Percentiles rank a stretch among this genome's conserved stretches.
phyloP scores from a whole-genome alignment of 2,888 invertebrate genomes.

The Andrena marginata region DNA sequence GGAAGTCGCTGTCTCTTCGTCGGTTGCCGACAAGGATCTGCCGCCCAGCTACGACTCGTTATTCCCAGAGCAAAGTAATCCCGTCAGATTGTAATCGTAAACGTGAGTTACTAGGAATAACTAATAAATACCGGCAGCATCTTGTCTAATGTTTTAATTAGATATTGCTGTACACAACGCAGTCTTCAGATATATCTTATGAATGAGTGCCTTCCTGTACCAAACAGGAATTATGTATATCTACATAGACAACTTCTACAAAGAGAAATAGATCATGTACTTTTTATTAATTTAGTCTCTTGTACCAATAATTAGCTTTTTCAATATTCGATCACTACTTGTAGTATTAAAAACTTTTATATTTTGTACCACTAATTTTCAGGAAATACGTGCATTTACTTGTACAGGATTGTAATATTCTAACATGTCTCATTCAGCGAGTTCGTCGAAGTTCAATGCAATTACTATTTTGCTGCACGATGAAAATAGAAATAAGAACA shows the following conservation, averaged over 20 bases:
- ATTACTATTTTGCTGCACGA: conserved; percentile 11
- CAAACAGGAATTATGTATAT: neutral
- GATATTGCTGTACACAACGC: conserved; percentile 58
- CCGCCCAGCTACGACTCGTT: conserved; percentile 87
- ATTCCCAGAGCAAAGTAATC: conserved; percentile 84
- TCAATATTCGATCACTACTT: conserved; percentile 20
- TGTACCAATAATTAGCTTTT: conserved; percentile 19
- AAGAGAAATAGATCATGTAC: conserved; percentile 5
- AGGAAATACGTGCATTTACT: neutral
- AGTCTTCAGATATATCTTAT: conserved; percentile 53
- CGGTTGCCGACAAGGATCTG: conserved; percentile 86
- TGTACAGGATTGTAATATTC: conserved; percentile 2
- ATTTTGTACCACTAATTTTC: conserved; percentile 30
- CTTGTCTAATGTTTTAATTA: conserved; percentile 82
- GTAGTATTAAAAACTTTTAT: conserved; percentile 41
- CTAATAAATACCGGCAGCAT: conserved; percentile 45
- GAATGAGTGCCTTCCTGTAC: conserved; percentile 55
- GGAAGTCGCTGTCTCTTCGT: conserved; percentile 80
- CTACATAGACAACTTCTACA: conserved; percentile 9
- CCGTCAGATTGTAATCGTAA: conserved; percentile 75
- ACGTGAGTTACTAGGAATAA: conserved; percentile 43
- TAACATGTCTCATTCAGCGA: neutral
- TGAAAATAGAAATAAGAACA: conserved; percentile 11
- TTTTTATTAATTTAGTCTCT: conserved; percentile 22
- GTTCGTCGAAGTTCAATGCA: neutral